phyloP scores from a whole-genome alignment of 2,797 vertebrate genomes.

The Acipenser ruthenus region DNA sequence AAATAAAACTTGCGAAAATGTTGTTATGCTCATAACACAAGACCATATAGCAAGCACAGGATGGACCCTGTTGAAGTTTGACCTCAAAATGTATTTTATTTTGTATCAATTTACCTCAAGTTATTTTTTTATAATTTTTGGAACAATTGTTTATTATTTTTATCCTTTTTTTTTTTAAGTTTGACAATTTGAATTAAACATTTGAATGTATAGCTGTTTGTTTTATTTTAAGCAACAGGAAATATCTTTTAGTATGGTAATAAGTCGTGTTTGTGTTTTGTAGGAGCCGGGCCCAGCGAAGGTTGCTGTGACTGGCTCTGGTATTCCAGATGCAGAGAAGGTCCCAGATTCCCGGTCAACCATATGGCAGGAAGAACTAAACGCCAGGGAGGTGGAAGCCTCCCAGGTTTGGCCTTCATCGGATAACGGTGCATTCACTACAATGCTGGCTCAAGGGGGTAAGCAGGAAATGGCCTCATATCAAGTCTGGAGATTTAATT shows the following conservation, averaged over 20 bases:
- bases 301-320: slow-evolving; percentile 64
- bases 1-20: too few species aligned
- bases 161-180: not conserved
- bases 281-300: slow-evolving; percentile 72
- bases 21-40: too few species aligned
- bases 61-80: too few species aligned
- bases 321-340: slow-evolving; percentile 65
- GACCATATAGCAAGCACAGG: too few species aligned
- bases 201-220: not conserved
- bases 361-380: slow-evolving; percentile 73
- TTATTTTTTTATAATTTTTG: not conserved
- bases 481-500: not conserved
- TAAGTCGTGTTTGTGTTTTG: not conserved
- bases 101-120: not conserved
- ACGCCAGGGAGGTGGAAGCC: slow-evolving; percentile 60
- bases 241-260: not conserved
- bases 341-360: slow-evolving; percentile 68
- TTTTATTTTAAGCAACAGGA: not conserved
- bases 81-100: too few species aligned
- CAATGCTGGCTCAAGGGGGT: slow-evolving; percentile 48
- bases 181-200: not conserved
- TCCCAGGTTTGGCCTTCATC: slow-evolving; percentile 48
- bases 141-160: not conserved
- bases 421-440: slow-evolving; percentile 47
- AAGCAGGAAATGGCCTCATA: slow-evolving; percentile 18